Evolutionary conservation across 2,888 invertebrate genomes (phyloP).

Genomic region (Troides helena): DNA sequence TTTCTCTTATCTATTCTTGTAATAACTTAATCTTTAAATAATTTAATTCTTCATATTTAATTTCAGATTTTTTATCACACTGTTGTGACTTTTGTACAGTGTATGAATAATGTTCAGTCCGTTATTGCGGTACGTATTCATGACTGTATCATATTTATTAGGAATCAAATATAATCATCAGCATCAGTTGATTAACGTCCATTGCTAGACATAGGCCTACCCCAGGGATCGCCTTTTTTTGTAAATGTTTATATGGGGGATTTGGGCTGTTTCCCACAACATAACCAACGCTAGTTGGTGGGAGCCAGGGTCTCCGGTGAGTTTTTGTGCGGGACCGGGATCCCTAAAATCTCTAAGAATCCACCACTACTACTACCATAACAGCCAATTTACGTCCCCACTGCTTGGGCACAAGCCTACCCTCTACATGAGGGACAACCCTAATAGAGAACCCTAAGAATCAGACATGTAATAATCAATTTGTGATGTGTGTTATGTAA

Average conservation of each 20-base stretch:
- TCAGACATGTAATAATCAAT: too few relatives aligned
- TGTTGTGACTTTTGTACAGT: conserved; percentile 5
- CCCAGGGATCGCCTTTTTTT: background rate
- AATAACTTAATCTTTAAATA: background rate
- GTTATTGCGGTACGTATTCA: conserved; percentile 15
- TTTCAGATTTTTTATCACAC: conserved; percentile 16
- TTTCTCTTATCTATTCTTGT: background rate
- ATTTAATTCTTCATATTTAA: background rate
- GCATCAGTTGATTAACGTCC: background rate
- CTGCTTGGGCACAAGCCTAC: too few relatives aligned
- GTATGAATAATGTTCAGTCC: conserved; percentile 10
- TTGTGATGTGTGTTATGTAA: too few relatives aligned
- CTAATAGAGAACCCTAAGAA: too few relatives aligned
- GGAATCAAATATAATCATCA: background rate
- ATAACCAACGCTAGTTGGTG: background rate
- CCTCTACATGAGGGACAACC: too few relatives aligned
- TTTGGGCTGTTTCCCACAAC: background rate
- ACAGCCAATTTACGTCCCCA: too few relatives aligned
- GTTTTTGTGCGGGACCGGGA: too few relatives aligned
- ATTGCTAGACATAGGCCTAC: too few relatives aligned
- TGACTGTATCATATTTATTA: too few relatives aligned
- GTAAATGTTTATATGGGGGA: background rate
- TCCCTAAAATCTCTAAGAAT: too few relatives aligned
- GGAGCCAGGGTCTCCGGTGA: background rate
- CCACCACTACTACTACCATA: too few relatives aligned